phyloP scores from a whole-genome alignment of 2,797 vertebrate species.

The Pteropus rufus region DNA sequence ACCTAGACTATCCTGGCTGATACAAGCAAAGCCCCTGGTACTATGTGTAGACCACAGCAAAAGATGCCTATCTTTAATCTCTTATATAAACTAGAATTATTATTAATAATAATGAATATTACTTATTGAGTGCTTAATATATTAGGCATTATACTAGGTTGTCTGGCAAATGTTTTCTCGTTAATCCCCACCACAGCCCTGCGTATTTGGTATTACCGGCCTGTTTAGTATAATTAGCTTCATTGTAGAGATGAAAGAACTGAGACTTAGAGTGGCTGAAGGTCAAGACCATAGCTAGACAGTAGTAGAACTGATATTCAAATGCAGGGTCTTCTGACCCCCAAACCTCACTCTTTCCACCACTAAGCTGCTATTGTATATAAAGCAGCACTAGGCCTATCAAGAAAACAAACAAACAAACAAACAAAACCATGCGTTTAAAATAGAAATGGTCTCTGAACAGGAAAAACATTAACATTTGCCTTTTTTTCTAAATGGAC shows the following conservation, averaged over 20 bases:
- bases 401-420: not conserved
- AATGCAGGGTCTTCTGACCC: not conserved
- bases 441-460: slow-evolving; percentile 22
- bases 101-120: not conserved
- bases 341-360: not conserved
- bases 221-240: not conserved
- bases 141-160: not conserved
- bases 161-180: not conserved
- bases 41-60: not conserved
- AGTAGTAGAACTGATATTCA: not conserved
- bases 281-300: not conserved
- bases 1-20: not conserved
- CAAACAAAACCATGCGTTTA: not conserved
- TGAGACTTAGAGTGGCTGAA: not conserved
- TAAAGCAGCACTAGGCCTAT: not conserved
- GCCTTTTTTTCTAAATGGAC: not conserved
- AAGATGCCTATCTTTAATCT: not conserved
- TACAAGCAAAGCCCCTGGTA: not conserved
- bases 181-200: not conserved
- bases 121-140: not conserved
- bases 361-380: not conserved
- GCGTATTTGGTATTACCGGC: not conserved
- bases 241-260: not conserved
- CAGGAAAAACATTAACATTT: not conserved
- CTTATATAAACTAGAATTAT: not conserved